Conservation (phyloP, 2,797 vertebrate species). For the Silurus lanzhouensis region DNA sequence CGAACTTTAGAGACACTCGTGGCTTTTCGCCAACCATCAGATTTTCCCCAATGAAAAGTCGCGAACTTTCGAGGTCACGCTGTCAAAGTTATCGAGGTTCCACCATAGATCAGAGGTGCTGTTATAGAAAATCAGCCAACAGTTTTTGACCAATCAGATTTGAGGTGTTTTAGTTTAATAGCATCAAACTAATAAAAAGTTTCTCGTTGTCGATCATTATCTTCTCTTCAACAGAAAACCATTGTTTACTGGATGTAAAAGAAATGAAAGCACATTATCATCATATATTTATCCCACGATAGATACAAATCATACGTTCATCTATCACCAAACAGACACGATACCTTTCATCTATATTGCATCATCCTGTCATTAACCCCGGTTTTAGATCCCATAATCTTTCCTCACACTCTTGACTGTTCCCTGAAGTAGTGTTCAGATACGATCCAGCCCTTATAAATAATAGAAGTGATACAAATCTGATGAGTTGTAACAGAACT, state of each 20-base stretch:
- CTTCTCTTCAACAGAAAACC: background rate
- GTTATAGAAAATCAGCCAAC: background rate
- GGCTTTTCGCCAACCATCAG: too few relatives aligned
- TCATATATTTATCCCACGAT: background rate
- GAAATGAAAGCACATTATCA: background rate
- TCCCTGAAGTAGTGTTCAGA: conserved; percentile 6
- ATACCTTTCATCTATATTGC: background rate
- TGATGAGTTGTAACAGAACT: background rate
- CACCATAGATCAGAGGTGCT: background rate
- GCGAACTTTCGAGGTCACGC: too few relatives aligned
- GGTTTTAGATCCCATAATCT: background rate
- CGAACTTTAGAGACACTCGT: too few relatives aligned
- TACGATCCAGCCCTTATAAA: background rate
- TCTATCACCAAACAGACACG: background rate
- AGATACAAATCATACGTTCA: background rate
- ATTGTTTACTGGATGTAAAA: background rate
- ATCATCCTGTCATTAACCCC: background rate
- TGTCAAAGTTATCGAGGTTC: too few relatives aligned
- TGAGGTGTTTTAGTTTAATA: background rate
- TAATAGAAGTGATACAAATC: conserved; percentile 4
- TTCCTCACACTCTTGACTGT: background rate
- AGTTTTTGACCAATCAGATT: background rate
- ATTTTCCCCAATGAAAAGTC: too few relatives aligned
- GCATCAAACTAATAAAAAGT: background rate
- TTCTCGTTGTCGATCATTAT: background rate